A percentile compares a stretch with the other conserved stretches of the same genome.
phyloP scores from a whole-genome alignment of 2,888 invertebrate genomes.

The Aromia moschata region DNA sequence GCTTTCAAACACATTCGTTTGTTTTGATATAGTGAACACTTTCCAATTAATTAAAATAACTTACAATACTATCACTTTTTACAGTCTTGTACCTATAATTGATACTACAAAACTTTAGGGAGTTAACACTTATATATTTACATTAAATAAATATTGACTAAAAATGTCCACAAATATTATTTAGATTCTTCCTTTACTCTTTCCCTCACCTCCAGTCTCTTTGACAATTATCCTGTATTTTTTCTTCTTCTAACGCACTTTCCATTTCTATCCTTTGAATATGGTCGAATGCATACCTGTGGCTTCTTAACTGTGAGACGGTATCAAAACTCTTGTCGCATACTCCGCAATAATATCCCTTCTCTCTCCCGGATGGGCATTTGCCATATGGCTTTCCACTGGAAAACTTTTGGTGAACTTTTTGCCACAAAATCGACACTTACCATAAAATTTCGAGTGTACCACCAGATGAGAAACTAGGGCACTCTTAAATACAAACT shows the following conservation, averaged over 20 bases:
- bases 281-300: background rate
- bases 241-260: background rate
- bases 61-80: too few relatives aligned
- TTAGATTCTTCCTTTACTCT: too few relatives aligned
- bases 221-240: too few relatives aligned
- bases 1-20: too few relatives aligned
- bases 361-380: background rate
- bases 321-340: background rate
- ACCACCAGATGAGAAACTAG: background rate
- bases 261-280: background rate
- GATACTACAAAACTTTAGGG: too few relatives aligned
- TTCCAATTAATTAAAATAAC: too few relatives aligned
- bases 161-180: too few relatives aligned
- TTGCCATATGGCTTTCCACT: background rate
- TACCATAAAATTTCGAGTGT: background rate
- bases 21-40: too few relatives aligned
- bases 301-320: background rate
- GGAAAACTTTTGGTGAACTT: background rate
- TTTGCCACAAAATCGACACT: background rate
- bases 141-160: too few relatives aligned
- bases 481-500: background rate
- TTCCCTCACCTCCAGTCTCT: too few relatives aligned
- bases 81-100: too few relatives aligned
- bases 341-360: background rate
- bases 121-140: too few relatives aligned